phyloP scores from a whole-genome alignment of 2,888 invertebrate species.

The Adelphocoris suturalis region DNA sequence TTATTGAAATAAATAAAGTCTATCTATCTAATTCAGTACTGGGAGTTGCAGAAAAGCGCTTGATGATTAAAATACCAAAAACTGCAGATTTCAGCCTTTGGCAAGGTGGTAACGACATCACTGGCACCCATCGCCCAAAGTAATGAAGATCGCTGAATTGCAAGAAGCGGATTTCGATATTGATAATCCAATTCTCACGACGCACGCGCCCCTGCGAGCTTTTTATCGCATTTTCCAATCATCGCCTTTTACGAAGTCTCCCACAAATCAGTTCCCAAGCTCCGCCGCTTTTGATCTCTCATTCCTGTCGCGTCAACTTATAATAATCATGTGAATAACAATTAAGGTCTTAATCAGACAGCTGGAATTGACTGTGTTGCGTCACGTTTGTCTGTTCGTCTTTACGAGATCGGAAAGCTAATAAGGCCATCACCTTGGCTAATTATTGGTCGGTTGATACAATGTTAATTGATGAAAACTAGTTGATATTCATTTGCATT shows the following conservation, averaged over 20 bases:
- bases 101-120: no score
- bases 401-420: not conserved
- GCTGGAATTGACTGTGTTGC: not conserved
- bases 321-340: not conserved
- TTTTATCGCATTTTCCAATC: not conserved
- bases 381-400: not conserved
- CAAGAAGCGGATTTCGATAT: not conserved
- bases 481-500: no score
- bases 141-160: not conserved
- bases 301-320: not conserved
- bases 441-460: no score
- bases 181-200: not conserved
- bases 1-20: no score
- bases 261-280: constrained; percentile 16
- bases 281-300: not conserved
- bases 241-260: constrained; percentile 1
- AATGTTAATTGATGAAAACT: no score
- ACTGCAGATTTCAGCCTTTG: no score
- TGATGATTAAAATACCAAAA: no score
- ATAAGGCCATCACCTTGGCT: not conserved
- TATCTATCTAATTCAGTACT: no score
- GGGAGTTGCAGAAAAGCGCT: no score
- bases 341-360: constrained; percentile 19
- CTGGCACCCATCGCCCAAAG: not conserved
- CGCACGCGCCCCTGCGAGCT: constrained; percentile 22